These are phyloP conservation scores for Spisula solida DNA, from an alignment of 2,888 invertebrate species.

Conservation along the genomic window DNA sequence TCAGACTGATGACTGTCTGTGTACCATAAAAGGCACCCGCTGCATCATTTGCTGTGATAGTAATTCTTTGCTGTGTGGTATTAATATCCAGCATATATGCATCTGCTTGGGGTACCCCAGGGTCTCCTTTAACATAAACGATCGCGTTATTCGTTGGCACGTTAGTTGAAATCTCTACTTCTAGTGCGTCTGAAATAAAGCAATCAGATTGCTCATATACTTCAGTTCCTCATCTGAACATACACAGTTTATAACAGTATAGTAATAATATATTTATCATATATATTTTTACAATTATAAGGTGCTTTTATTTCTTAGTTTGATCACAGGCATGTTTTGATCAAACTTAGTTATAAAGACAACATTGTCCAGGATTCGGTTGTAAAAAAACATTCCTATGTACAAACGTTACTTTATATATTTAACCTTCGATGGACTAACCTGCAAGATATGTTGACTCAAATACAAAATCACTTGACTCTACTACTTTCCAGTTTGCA, in stretches of 20 bases:
- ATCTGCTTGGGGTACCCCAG: slow-evolving; percentile 53
- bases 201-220: neutral
- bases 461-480: slow-evolving; percentile 42
- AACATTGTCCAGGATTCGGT: too few relatives aligned
- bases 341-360: too few relatives aligned
- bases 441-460: slow-evolving; percentile 61
- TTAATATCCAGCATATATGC: slow-evolving; percentile 74
- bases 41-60: slow-evolving; percentile 69
- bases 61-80: slow-evolving; percentile 58
- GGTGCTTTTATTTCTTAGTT: too few relatives aligned
- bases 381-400: too few relatives aligned
- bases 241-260: too few relatives aligned
- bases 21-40: slow-evolving; percentile 80
- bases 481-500: slow-evolving; percentile 50
- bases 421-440: neutral
- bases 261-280: too few relatives aligned
- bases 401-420: too few relatives aligned
- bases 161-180: neutral
- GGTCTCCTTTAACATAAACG: slow-evolving; percentile 16
- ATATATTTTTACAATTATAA: too few relatives aligned
- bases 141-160: slow-evolving; percentile 33
- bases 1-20: slow-evolving; percentile 76
- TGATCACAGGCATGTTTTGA: too few relatives aligned
- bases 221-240: neutral
- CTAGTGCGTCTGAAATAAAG: slow-evolving; percentile 46